These are phyloP conservation scores for Helicoverpa zea DNA, from an alignment of 1,140 invertebrate genomes.

Conservation along the genomic window DNA sequence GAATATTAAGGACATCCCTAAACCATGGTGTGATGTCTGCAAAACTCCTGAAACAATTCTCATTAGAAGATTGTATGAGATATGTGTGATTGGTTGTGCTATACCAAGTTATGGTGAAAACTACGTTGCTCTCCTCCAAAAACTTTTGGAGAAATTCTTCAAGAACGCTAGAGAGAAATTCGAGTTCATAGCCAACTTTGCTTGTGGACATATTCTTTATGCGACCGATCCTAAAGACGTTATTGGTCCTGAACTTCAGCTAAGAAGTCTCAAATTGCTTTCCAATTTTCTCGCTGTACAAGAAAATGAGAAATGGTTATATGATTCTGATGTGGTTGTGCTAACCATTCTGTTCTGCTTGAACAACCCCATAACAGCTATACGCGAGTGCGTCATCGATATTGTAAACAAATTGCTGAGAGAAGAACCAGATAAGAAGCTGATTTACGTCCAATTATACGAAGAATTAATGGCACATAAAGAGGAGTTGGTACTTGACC, in stretches of 20 bases:
- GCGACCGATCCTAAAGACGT: conserved; percentile 74
- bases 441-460: conserved; percentile 71
- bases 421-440: conserved; percentile 64
- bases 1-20: conserved; percentile 63
- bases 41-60: conserved; percentile 68
- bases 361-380: conserved; percentile 74
- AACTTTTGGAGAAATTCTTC: conserved; percentile 79
- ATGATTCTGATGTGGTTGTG: conserved; percentile 81
- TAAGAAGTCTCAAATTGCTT: conserved; percentile 76
- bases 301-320: conserved; percentile 72
- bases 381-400: conserved; percentile 80
- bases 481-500: conserved; percentile 88
- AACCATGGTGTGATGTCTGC: conserved; percentile 82
- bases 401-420: conserved; percentile 71
- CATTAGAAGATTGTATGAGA: conserved; percentile 75
- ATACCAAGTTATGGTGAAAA: conserved; percentile 71
- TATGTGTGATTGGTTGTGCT: conserved; percentile 76
- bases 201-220: conserved; percentile 79
- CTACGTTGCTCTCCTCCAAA: conserved; percentile 75
- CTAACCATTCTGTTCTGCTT: conserved; percentile 82
- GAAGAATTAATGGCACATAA: conserved; percentile 73
- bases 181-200: conserved; percentile 85
- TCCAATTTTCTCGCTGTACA: conserved; percentile 69
- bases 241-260: conserved; percentile 77
- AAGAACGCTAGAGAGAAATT: conserved; percentile 80